A percentile compares a stretch with the other conserved stretches of the same genome.
phyloP scores from a whole-genome alignment of 35 echinoderm and acorn worm species.

The Holothuria glaberrima region DNA sequence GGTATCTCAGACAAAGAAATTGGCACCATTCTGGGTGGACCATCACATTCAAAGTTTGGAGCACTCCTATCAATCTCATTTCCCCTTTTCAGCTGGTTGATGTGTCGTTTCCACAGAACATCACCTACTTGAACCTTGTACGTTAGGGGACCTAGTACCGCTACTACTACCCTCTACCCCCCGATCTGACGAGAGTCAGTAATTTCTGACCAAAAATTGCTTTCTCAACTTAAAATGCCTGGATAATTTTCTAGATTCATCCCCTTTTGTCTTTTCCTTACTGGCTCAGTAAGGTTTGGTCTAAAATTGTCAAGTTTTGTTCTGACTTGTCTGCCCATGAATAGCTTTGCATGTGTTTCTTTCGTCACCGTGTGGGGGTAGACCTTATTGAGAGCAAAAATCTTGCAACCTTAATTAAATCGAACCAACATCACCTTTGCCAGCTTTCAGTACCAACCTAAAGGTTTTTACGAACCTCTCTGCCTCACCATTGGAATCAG shows the following conservation, averaged over 20 bases:
- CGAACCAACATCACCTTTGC: not conserved
- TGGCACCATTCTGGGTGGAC: not conserved
- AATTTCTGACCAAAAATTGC: not conserved
- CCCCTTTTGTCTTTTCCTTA: constrained; percentile 24
- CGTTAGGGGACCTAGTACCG: not conserved
- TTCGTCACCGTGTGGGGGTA: constrained; percentile 22
- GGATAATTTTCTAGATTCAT: not conserved
- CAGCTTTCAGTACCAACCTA: constrained; percentile 55
- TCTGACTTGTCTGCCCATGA: not conserved
- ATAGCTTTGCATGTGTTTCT: constrained; percentile 24
- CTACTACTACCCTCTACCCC: not conserved
- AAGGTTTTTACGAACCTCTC: constrained; percentile 67
- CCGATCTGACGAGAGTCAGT: not conserved
- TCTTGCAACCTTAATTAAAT: constrained; percentile 2
- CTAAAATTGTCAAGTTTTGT: not conserved
- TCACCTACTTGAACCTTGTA: constrained; percentile 17
- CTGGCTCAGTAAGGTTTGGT: not conserved
- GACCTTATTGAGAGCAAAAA: constrained; percentile 27
- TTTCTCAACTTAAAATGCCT: not conserved
- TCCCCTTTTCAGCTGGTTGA: not conserved
- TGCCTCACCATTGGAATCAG: constrained; percentile 39
- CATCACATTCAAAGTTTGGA: not conserved
- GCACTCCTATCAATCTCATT: not conserved
- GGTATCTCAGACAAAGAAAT: not conserved
- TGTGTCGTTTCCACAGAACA: constrained; percentile 8